These are phyloP conservation scores for Protonibea diacanthus DNA, from an alignment of 2,797 vertebrate genomes.

Conservation along the genomic window DNA sequence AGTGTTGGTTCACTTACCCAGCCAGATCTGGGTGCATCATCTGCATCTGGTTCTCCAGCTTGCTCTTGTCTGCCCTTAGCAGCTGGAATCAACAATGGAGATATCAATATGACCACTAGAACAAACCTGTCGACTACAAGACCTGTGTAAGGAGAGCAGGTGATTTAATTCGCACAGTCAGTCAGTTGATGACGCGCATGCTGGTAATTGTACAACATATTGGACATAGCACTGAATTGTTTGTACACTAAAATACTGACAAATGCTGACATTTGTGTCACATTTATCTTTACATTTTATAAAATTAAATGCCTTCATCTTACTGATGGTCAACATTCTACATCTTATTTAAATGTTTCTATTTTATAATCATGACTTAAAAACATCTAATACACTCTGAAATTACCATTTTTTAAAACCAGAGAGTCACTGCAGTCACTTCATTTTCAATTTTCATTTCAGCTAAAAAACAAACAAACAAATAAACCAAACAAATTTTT, in stretches of 20 bases:
- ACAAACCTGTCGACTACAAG: background rate
- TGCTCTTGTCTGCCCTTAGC: conserved; percentile 88
- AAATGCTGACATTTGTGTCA: background rate
- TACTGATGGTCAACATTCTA: background rate
- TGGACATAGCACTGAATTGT: background rate
- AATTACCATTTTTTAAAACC: background rate
- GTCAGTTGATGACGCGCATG: background rate
- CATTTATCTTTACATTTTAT: background rate
- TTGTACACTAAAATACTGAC: background rate
- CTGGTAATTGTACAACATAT: conserved; percentile 9
- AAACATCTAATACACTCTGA: background rate
- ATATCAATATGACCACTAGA: conserved; percentile 11
- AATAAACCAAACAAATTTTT: no score
- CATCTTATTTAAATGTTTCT: background rate
- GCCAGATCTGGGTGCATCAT: conserved; percentile 89
- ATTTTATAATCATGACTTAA: background rate
- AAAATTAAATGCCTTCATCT: background rate
- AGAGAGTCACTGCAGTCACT: background rate
- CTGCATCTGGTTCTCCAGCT: conserved; percentile 88
- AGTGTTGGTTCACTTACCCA: conserved; percentile 80
- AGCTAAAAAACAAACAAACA: background rate
- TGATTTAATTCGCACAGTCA: conserved; percentile 52
- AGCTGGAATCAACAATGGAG: conserved; percentile 78
- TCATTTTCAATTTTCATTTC: background rate
- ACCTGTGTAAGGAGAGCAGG: conserved; percentile 25